These are phyloP conservation scores for Apoda limacodes DNA, from an alignment of 2,888 invertebrate genomes.

Conservation along the genomic window DNA sequence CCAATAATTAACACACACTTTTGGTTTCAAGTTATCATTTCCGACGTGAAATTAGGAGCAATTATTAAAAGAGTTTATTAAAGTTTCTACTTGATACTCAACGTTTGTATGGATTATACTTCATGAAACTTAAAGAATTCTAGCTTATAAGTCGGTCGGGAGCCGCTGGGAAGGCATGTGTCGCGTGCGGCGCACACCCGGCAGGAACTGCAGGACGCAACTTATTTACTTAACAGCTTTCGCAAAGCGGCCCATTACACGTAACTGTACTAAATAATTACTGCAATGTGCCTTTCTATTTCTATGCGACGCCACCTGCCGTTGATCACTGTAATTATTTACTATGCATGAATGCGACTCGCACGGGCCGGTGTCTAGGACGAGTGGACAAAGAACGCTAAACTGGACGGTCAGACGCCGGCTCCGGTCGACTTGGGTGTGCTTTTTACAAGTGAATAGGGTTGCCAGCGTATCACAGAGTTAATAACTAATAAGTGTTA, in stretches of 20 bases:
- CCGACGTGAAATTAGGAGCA: too few species aligned
- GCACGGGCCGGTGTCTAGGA: constrained; percentile 53
- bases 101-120: too few species aligned
- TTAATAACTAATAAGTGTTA: too few species aligned
- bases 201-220: constrained; percentile 56
- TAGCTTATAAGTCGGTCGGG: too few species aligned
- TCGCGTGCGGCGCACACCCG: constrained; percentile 35
- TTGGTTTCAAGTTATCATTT: too few species aligned
- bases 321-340: constrained; percentile 66
- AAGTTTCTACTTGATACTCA: too few species aligned
- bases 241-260: constrained; percentile 66
- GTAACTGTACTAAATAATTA: constrained; percentile 70
- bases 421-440: constrained; percentile 55
- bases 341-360: constrained; percentile 64
- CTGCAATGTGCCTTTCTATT: constrained; percentile 70
- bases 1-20: too few species aligned
- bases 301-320: constrained; percentile 66
- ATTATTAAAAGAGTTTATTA: too few species aligned
- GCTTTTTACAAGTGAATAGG: too few species aligned
- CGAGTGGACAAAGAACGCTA: constrained; percentile 64
- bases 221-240: constrained; percentile 69
- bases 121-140: too few species aligned
- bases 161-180: too few species aligned
- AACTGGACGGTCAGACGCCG: constrained; percentile 43
- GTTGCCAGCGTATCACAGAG: too few species aligned